These are phyloP conservation scores for Dryoscopus gambensis DNA, from an alignment of 2,113 vertebrate species.

Conservation along the genomic window DNA sequence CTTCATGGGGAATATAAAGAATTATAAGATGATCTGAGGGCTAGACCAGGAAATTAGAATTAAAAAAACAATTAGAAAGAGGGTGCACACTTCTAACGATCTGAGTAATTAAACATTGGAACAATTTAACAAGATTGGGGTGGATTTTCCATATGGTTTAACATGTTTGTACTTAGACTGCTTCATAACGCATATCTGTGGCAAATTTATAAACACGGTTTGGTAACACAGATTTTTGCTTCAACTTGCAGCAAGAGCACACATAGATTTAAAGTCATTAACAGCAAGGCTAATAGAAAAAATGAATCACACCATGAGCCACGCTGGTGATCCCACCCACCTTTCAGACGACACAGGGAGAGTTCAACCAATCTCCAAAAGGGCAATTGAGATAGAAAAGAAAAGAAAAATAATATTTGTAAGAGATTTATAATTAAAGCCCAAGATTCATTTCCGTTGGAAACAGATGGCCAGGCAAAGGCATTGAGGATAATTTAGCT, in stretches of 20 bases:
- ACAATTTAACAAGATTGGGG: not conserved
- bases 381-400: not conserved
- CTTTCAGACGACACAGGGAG: not conserved
- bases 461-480: conserved; percentile 36
- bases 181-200: not conserved
- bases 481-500: conserved; percentile 32
- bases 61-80: not conserved
- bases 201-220: not conserved
- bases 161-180: conserved; percentile 8
- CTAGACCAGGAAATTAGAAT: not conserved
- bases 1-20: not conserved
- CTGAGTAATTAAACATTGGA: conserved; percentile 16
- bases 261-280: not conserved
- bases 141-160: not conserved
- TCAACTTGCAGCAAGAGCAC: not conserved
- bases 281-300: not conserved
- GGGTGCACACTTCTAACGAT: not conserved
- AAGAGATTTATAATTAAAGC: conserved; percentile 36
- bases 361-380: not conserved
- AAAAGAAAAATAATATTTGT: conserved; percentile 27
- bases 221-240: conserved; percentile 9
- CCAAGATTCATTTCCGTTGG: conserved; percentile 16
- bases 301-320: not conserved
- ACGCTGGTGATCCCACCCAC: not conserved
- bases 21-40: not conserved